Conservation (phyloP, 2,797 vertebrate genomes). For the Serranus cabrilla region DNA sequence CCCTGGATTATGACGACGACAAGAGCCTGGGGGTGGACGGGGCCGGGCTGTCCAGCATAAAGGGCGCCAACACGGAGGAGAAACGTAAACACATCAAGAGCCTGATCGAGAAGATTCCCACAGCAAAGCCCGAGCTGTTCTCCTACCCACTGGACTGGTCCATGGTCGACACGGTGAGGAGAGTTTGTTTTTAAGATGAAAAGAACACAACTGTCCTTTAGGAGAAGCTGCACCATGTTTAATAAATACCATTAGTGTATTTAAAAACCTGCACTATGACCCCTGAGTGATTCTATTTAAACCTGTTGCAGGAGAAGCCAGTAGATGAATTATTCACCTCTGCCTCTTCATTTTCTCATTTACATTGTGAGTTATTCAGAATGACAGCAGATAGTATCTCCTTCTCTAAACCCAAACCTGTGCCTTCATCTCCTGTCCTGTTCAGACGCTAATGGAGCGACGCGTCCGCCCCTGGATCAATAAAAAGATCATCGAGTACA, state of each 20-base stretch:
- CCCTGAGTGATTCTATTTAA: neutral
- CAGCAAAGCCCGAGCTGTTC: conserved; percentile 97
- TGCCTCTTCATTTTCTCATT: neutral
- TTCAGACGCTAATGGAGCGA: conserved; percentile 95
- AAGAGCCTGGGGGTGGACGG: conserved; percentile 87
- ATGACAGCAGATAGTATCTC: neutral
- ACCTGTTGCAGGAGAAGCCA: neutral
- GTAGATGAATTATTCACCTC: too few relatives aligned
- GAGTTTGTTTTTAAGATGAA: neutral
- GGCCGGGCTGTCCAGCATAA: conserved; percentile 82
- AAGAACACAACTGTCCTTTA: neutral
- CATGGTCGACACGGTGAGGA: conserved; percentile 86
- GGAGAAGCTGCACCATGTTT: neutral
- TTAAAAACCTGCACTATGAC: neutral
- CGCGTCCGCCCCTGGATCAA: conserved; percentile 99
- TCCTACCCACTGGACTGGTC: conserved; percentile 96
- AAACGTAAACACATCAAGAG: conserved; percentile 99
- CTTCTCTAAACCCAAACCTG: neutral
- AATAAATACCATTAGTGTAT: neutral
- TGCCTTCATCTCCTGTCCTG: conserved; percentile 5
- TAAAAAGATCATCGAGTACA: conserved; percentile 99
- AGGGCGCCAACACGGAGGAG: conserved; percentile 96
- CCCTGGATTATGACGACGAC: conserved; percentile 97
- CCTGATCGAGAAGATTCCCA: conserved; percentile 99
- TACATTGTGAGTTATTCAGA: neutral